phyloP scores from a whole-genome alignment of 2,797 vertebrate genomes.

The Pseudotriccus pelzelni region DNA sequence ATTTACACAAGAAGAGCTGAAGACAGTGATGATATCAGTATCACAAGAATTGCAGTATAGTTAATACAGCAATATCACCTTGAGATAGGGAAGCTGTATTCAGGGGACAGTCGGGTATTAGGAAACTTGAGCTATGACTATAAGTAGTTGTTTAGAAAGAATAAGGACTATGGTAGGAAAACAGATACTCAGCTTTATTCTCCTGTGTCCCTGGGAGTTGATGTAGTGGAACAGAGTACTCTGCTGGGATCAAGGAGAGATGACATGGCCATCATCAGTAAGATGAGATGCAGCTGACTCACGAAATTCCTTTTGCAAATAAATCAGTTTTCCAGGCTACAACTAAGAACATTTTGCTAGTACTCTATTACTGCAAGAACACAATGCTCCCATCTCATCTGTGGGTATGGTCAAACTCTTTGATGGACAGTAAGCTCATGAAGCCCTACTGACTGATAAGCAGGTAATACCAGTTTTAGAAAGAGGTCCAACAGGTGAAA shows the following conservation, averaged over 20 bases:
- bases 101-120: neutral
- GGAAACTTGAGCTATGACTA: slow-evolving; percentile 3
- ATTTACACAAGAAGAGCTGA: neutral
- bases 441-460: neutral
- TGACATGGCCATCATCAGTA: slow-evolving; percentile 30
- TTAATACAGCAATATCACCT: neutral
- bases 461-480: neutral
- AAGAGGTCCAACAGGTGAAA: neutral
- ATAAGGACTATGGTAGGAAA: slow-evolving; percentile 8
- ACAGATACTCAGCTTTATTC: slow-evolving; percentile 20
- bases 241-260: slow-evolving; percentile 45
- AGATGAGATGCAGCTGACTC: slow-evolving; percentile 51
- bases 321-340: slow-evolving; percentile 18
- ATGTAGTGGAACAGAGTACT: slow-evolving; percentile 47
- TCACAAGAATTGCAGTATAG: neutral
- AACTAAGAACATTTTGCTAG: neutral
- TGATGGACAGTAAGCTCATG: neutral
- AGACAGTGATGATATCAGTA: neutral
- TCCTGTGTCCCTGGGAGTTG: slow-evolving; percentile 20
- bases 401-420: neutral
- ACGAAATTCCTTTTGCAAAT: slow-evolving; percentile 38
- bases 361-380: neutral
- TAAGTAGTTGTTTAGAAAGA: slow-evolving; percentile 29
- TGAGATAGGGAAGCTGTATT: neutral
- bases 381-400: neutral